phyloP scores from a whole-genome alignment of 2,113 vertebrate genomes.

The Lycaon pictus region DNA sequence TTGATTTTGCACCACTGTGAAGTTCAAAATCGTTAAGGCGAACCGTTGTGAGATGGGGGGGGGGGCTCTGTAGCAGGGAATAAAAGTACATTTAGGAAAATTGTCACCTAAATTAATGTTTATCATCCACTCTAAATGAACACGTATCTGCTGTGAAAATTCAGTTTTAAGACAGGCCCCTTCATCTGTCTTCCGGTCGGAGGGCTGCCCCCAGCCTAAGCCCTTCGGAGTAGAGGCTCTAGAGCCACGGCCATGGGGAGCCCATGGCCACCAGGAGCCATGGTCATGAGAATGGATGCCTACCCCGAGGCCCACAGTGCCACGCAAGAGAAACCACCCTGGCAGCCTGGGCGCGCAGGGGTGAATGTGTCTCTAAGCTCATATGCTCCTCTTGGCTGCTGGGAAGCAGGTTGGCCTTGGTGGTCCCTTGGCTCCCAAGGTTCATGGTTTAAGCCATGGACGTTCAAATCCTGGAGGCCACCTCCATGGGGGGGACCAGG shows the following conservation, averaged over 20 bases:
- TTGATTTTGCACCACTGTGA: background rate
- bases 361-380: accelerated
- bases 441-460: accelerated
- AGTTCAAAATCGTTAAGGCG: background rate
- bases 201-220: no score
- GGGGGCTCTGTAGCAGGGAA: background rate
- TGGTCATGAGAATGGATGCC: background rate
- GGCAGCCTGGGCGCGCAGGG: accelerated
- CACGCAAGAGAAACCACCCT: background rate
- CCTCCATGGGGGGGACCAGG: accelerated
- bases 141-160: accelerated
- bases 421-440: accelerated
- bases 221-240: background rate
- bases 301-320: accelerated
- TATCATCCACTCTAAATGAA: background rate
- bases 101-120: accelerated
- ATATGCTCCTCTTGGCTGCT: accelerated
- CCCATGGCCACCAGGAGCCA: no score
- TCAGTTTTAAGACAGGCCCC: background rate
- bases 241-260: background rate
- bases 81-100: accelerated
- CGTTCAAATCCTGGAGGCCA: accelerated
- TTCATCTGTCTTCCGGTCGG: background rate
- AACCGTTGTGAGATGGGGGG: no score
- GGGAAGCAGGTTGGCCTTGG: no score